Percentiles rank a stretch among this genome's conserved stretches.
These are phyloP conservation scores for Carduelis carduelis DNA, from an alignment of 2,797 vertebrate genomes.

Conservation along the genomic window DNA sequence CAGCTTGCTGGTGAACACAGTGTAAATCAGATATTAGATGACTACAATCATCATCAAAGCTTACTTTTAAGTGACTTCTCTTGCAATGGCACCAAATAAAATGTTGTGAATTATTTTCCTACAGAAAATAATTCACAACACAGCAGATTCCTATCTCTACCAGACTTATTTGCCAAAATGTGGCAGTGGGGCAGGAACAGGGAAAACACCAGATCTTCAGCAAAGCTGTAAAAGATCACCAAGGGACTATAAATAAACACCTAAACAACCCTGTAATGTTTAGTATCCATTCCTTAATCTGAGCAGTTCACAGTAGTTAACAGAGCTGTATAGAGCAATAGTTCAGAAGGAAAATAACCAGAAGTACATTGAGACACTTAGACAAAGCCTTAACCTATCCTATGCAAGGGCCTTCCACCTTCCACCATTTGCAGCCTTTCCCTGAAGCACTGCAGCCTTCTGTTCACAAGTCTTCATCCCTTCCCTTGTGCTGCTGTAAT, in stretches of 20 bases:
- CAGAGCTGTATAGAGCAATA: background rate
- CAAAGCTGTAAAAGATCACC: background rate
- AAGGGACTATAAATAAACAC: background rate
- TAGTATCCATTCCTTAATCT: background rate
- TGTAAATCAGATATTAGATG: background rate
- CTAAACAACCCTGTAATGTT: background rate
- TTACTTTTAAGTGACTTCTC: background rate
- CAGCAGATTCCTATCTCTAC: background rate
- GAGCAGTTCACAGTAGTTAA: background rate
- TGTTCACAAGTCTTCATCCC: background rate
- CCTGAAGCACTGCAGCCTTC: background rate
- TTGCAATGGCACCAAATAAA: background rate
- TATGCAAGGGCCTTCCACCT: background rate
- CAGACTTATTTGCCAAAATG: background rate
- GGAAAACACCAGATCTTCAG: background rate
- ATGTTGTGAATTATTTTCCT: background rate
- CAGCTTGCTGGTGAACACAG: background rate
- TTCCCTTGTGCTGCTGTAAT: background rate
- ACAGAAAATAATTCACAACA: background rate
- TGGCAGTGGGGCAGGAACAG: accelerated
- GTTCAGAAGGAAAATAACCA: background rate
- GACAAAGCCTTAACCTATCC: background rate
- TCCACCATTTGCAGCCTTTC: background rate
- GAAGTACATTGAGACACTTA: accelerated
- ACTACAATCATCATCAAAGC: background rate